Evolutionary conservation across 53 echinoderm and acorn worm genomes (phyloP).

Genomic region (Antedon mediterranea): DNA sequence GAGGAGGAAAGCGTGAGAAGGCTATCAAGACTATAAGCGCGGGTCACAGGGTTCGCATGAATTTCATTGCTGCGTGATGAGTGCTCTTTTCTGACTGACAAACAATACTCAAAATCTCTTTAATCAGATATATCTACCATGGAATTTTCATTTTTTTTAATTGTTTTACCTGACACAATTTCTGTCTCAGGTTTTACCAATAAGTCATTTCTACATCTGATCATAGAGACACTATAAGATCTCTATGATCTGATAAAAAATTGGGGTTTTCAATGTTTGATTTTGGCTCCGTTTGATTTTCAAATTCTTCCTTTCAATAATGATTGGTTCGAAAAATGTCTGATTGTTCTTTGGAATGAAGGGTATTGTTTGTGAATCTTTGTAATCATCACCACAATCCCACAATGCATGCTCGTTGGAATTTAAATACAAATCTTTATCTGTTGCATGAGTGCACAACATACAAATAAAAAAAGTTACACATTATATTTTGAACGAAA

Average conservation of each 20-base stretch:
- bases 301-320: too few relatives aligned
- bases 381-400: background rate
- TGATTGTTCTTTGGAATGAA: background rate
- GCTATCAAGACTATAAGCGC: constrained; percentile 97
- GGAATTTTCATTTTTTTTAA: background rate
- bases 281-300: too few relatives aligned
- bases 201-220: too few relatives aligned
- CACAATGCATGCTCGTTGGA: background rate
- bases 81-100: background rate
- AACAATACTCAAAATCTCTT: background rate
- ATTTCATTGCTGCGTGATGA: constrained; percentile 14
- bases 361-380: background rate
- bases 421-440: background rate
- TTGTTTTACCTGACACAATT: too few relatives aligned
- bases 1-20: constrained; percentile 40
- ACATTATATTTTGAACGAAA: too few relatives aligned
- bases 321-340: too few relatives aligned
- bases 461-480: background rate
- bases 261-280: too few relatives aligned
- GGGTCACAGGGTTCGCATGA: constrained; percentile 98
- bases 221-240: too few relatives aligned
- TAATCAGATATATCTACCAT: background rate
- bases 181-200: too few relatives aligned
- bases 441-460: background rate
- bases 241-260: too few relatives aligned